Base-by-base conservation (phyloP, 1,140 invertebrate genomes). In the Cardiocondyla obscurior region DNA sequence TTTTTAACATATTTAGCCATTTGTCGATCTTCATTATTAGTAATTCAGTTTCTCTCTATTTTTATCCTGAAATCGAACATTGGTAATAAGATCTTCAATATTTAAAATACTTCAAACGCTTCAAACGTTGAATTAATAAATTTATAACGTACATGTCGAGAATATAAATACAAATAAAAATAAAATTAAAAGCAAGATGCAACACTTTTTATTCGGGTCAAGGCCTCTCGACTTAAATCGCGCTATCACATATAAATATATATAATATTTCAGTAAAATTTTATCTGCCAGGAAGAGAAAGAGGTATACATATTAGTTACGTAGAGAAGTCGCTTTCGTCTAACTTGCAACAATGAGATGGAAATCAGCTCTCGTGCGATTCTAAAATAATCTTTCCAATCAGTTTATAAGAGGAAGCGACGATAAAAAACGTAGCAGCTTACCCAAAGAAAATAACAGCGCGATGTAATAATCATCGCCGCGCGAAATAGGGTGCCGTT, bases 401-500 rank as follows among this genome's bases (percentile, higher is more conserved):
- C 25, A 22, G 10, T 49, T 36, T 55, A 79, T 14, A 64, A 42
- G 6, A 6, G 6, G 16, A 16, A 16, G 14, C 22, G 3, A 42
- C 51, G 62, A 58, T 44, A 72, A 57, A 46, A 53, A 77, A 12
- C 12, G n/a, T 3, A n/a, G 30, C 12, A 46, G 0, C 39, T 67
- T 39, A 36, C 16, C 1, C 12, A 3, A 1, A 16, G 28, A 58
- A 33, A 42, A 60, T 36, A n/a, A 36, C 8, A n/a, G 36, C 14
- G 22, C 30, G 25, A 28, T 67, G 58, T 36, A 53, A 77, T 46
- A 46, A 49, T 77, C 67, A 77, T 62, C 44, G 72, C 36, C 57
- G 19, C 16, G 30, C 22, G 58, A 33, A 22, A 60, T 25, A 51
- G 12, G 14, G 44, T 39, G 44, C 42, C 74, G 74, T 55, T 30